Evolutionary conservation across 1,140 invertebrate genomes (phyloP).

Genomic region (Drosophila takahashii): DNA sequence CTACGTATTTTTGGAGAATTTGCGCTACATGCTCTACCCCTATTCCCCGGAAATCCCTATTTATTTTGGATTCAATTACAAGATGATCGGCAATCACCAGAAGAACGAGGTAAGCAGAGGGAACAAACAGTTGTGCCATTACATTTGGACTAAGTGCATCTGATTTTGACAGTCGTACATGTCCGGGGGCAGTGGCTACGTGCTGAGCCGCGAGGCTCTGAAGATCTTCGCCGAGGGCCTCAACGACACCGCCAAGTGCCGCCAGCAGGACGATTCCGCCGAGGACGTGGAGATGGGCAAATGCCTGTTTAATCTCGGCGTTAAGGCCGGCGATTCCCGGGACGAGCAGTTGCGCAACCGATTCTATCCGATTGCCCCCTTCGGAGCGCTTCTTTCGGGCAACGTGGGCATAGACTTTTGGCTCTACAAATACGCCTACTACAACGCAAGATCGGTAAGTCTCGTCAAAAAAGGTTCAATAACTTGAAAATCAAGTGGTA

Average conservation of each 20-base stretch:
- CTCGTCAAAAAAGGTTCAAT: no score
- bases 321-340: constrained; percentile 93
- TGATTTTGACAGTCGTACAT: constrained; percentile 91
- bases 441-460: constrained; percentile 89
- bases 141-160: not conserved
- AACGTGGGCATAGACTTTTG: constrained; percentile 54
- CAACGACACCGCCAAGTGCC: constrained; percentile 77
- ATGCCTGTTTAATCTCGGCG: constrained; percentile 93
- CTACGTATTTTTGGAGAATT: constrained; percentile 94
- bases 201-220: constrained; percentile 92
- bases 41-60: constrained; percentile 89
- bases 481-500: no score
- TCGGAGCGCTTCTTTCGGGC: constrained; percentile 28
- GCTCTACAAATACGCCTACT: constrained; percentile 83
- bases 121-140: no score
- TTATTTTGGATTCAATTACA: constrained; percentile 95
- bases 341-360: constrained; percentile 92
- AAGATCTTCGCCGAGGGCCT: constrained; percentile 90
- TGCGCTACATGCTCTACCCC: constrained; percentile 93
- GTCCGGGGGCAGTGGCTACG: constrained; percentile 97
- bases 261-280: constrained; percentile 87
- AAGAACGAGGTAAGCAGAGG: constrained; percentile 47
- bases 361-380: constrained; percentile 87
- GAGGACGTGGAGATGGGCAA: constrained; percentile 97
- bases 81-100: constrained; percentile 70